These are phyloP conservation scores for Apodemia zela DNA, from an alignment of 2,888 invertebrate species.

Conservation along the genomic window DNA sequence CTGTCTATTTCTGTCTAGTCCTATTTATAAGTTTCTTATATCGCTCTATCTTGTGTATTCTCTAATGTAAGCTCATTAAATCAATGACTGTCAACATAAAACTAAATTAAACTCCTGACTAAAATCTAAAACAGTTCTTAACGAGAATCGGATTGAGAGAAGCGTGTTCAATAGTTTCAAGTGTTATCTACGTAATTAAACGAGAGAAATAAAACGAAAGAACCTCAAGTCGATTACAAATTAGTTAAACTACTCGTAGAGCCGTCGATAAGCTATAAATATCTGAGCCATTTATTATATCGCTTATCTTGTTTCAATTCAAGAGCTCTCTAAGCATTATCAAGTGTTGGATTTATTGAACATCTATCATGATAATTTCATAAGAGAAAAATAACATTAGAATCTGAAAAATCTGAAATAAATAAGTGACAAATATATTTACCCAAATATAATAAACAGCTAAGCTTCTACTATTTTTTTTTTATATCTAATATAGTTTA, in stretches of 20 bases:
- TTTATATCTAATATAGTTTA: too few relatives aligned
- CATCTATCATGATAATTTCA: slow-evolving; percentile 8
- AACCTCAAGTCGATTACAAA: slow-evolving; percentile 14
- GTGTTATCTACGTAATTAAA: slow-evolving; percentile 5
- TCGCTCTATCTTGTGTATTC: not conserved
- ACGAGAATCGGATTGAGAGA: slow-evolving; percentile 36
- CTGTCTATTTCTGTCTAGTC: too few relatives aligned
- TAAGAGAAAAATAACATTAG: not conserved
- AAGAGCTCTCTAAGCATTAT: slow-evolving; percentile 49
- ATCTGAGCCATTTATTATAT: slow-evolving; percentile 43
- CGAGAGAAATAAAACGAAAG: slow-evolving; percentile 12
- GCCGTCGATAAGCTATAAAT: slow-evolving; percentile 25
- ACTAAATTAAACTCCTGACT: not conserved
- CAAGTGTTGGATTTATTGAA: slow-evolving; percentile 30
- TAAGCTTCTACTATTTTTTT: too few relatives aligned
- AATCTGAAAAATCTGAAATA: not conserved
- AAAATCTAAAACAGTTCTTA: not conserved
- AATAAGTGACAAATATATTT: too few relatives aligned
- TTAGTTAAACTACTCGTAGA: slow-evolving; percentile 15
- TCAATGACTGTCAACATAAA: not conserved
- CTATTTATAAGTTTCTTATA: too few relatives aligned
- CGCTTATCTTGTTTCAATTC: slow-evolving; percentile 55
- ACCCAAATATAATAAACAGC: too few relatives aligned
- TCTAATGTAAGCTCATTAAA: not conserved
- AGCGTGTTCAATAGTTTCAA: slow-evolving; percentile 8